Conservation (phyloP, 1,140 invertebrate species). For the Carposina sasakii region DNA sequence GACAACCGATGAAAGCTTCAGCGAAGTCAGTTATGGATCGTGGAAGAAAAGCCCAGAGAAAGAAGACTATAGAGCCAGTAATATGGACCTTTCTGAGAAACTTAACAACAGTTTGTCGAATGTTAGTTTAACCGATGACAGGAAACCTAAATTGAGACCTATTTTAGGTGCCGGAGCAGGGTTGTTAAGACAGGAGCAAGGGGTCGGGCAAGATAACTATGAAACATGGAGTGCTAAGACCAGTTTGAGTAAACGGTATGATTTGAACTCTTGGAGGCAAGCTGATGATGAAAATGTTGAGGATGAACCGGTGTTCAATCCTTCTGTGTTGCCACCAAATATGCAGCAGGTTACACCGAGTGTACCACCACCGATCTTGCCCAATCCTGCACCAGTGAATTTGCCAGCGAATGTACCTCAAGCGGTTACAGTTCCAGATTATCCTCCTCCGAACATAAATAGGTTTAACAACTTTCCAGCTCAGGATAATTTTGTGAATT, state of each 20-base stretch:
- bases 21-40: constrained; percentile 59
- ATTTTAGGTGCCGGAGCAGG: constrained; percentile 61
- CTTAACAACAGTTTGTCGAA: constrained; percentile 42
- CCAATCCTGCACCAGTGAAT: too few relatives aligned
- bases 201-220: constrained; percentile 38
- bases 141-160: constrained; percentile 56
- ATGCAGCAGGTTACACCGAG: too few relatives aligned
- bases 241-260: constrained; percentile 50
- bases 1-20: constrained; percentile 50
- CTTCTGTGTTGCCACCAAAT: constrained; percentile 42
- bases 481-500: constrained; percentile 47
- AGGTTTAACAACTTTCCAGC: constrained; percentile 7
- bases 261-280: constrained; percentile 60
- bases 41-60: constrained; percentile 56
- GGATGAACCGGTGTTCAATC: constrained; percentile 46
- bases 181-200: constrained; percentile 48
- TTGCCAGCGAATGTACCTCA: too few relatives aligned
- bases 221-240: constrained; percentile 49
- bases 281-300: constrained; percentile 45
- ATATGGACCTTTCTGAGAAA: constrained; percentile 30
- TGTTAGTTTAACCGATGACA: constrained; percentile 47
- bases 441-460: constrained; percentile 34
- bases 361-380: too few relatives aligned
- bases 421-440: constrained; percentile 38
- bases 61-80: constrained; percentile 30